phyloP scores from a whole-genome alignment of 2,888 invertebrate genomes.

The Drosophila niveifrons region DNA sequence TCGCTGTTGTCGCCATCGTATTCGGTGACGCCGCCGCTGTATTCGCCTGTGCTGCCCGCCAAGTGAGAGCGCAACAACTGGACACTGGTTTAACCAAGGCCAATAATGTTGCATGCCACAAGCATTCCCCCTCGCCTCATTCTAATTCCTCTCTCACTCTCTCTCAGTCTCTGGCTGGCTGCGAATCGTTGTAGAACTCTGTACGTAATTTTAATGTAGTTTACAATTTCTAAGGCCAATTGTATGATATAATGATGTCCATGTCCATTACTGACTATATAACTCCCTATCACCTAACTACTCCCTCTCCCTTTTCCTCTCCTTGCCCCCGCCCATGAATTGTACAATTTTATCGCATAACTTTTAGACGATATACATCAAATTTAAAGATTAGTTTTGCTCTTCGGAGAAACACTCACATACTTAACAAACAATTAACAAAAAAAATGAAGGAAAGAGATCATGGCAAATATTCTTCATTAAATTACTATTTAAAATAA shows the following conservation, averaged over 20 bases:
- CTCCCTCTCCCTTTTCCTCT: neutral
- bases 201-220: slow-evolving; percentile 47
- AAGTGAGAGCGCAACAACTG: slow-evolving; percentile 1
- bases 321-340: slow-evolving; percentile 11
- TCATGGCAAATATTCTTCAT: neutral
- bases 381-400: slow-evolving; percentile 8
- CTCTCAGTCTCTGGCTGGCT: neutral
- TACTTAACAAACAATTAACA: slow-evolving; percentile 1
- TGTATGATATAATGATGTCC: slow-evolving; percentile 53
- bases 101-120: neutral
- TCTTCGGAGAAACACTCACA: slow-evolving; percentile 8
- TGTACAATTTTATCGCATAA: slow-evolving; percentile 40
- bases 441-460: neutral
- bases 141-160: neutral
- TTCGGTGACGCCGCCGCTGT: slow-evolving; percentile 60
- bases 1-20: slow-evolving; percentile 52
- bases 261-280: slow-evolving; percentile 9
- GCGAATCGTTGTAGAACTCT: slow-evolving; percentile 22
- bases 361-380: slow-evolving; percentile 20
- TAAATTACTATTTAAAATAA: slow-evolving; percentile 22
- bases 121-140: slow-evolving; percentile 3
- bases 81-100: slow-evolving; percentile 33
- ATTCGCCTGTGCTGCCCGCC: slow-evolving; percentile 51
- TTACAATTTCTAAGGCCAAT: slow-evolving; percentile 53
- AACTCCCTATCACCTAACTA: neutral